phyloP scores from a whole-genome alignment of 2,888 invertebrate species.

The Prionchulus punctatus region DNA sequence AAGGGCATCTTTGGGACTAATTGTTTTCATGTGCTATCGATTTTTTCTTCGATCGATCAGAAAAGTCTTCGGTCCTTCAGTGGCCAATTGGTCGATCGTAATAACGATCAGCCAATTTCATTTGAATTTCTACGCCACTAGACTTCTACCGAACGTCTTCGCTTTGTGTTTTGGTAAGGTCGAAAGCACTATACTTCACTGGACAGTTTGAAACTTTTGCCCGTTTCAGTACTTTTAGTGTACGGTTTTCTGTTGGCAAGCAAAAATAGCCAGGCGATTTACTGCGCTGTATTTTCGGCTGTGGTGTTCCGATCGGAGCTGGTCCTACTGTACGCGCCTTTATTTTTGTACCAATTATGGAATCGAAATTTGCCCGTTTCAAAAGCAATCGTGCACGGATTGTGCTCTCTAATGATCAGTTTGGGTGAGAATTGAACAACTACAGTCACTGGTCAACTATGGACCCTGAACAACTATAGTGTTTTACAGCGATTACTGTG shows the following conservation, averaged over 20 bases:
- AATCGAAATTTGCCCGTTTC: slow-evolving; percentile 50
- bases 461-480: too few relatives aligned
- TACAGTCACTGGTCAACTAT: too few relatives aligned
- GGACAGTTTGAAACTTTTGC: too few relatives aligned
- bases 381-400: slow-evolving; percentile 28
- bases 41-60: slow-evolving; percentile 38
- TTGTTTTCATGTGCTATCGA: slow-evolving; percentile 54
- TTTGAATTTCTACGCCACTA: slow-evolving; percentile 85
- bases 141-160: slow-evolving; percentile 86
- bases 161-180: slow-evolving; percentile 66
- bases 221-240: slow-evolving; percentile 1
- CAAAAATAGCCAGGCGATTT: slow-evolving; percentile 49
- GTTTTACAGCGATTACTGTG: slow-evolving; percentile 55
- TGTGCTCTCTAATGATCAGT: slow-evolving; percentile 15
- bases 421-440: neutral
- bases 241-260: slow-evolving; percentile 1
- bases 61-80: slow-evolving; percentile 57
- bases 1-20: slow-evolving; percentile 56
- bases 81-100: slow-evolving; percentile 40
- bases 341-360: slow-evolving; percentile 59
- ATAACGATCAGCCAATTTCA: slow-evolving; percentile 85
- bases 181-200: neutral
- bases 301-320: slow-evolving; percentile 79
- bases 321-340: slow-evolving; percentile 55
- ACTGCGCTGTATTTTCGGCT: slow-evolving; percentile 64